Conservation (phyloP, 2,797 vertebrate species). For the Cyprinella venusta region DNA sequence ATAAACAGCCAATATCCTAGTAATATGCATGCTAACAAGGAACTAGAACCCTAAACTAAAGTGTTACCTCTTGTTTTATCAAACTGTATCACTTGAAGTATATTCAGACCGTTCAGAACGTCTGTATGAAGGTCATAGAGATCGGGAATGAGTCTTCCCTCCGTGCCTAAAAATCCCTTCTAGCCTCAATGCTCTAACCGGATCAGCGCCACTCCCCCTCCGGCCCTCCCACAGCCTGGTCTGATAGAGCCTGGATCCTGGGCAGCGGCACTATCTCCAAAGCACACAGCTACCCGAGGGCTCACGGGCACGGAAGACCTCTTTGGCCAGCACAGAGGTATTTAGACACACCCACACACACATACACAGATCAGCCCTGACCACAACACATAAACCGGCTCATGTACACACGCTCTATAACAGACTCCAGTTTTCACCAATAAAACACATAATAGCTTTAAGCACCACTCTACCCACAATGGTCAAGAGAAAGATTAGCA, state of each 20-base stretch:
- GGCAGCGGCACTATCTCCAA: conserved; percentile 43
- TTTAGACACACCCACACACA: conserved; percentile 38
- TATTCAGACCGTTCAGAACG: not conserved
- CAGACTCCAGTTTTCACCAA: conserved; percentile 11
- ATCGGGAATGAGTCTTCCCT: conserved; percentile 12
- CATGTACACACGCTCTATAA: too few relatives aligned
- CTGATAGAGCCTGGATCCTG: conserved; percentile 21
- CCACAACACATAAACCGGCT: not conserved
- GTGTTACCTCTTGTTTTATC: not conserved
- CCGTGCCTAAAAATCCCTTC: conserved; percentile 28
- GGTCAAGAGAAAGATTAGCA: conserved; percentile 56
- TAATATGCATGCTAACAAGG: too few relatives aligned
- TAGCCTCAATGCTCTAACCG: conserved; percentile 41
- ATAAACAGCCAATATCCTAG: too few relatives aligned
- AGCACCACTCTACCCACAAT: conserved; percentile 41
- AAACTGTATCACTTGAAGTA: not conserved
- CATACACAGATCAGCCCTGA: not conserved
- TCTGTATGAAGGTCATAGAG: conserved; percentile 44
- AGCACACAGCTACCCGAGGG: conserved; percentile 40
- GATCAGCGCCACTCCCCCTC: conserved; percentile 37
- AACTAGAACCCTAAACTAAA: too few relatives aligned
- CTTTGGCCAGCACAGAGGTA: conserved; percentile 31
- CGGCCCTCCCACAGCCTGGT: conserved; percentile 11
- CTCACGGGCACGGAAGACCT: conserved; percentile 40
- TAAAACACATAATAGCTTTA: conserved; percentile 33